Percentiles rank a stretch among this genome's conserved stretches.
Conservation (phyloP, 2,888 invertebrate genomes). For the Rapana venosa region DNA sequence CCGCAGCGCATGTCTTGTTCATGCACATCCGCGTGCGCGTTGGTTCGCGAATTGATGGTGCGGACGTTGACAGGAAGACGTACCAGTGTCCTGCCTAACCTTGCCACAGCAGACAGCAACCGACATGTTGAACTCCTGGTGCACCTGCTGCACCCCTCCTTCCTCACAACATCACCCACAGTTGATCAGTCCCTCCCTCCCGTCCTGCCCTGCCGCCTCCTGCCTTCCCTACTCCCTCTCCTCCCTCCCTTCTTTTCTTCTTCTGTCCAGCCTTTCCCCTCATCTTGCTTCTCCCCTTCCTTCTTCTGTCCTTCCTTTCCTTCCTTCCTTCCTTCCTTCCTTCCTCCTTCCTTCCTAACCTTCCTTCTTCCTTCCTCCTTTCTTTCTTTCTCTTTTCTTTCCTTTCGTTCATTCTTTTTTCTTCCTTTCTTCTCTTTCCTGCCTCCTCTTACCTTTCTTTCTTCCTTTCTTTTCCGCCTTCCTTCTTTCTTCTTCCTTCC, state of each 20-base stretch:
- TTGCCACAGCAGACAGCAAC: slow-evolving; percentile 73
- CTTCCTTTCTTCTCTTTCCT: too few relatives aligned
- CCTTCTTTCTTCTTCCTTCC: too few relatives aligned
- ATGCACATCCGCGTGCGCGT: background rate
- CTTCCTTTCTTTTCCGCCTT: too few relatives aligned
- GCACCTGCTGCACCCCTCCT: slow-evolving; percentile 71
- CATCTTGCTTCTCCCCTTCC: too few relatives aligned
- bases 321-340: background rate
- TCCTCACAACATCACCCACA: slow-evolving; percentile 62
- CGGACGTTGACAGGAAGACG: slow-evolving; percentile 68
- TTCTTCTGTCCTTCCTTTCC: background rate
- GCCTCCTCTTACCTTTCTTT: too few relatives aligned
- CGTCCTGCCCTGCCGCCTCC: background rate
- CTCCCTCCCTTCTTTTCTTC: background rate
- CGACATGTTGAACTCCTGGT: slow-evolving; percentile 68
- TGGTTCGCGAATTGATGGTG: background rate
- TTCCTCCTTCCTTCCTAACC: background rate
- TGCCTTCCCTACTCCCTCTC: background rate
- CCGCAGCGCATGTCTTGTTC: too few relatives aligned
- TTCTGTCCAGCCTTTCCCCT: background rate
- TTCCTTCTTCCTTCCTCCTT: background rate
- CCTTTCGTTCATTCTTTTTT: background rate
- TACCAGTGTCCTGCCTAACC: slow-evolving; percentile 73
- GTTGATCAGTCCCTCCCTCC: slow-evolving; percentile 52
- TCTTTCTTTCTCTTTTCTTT: background rate